Percentiles rank a stretch among this genome's conserved stretches.
Evolutionary conservation across 1,140 invertebrate species (phyloP).

Genomic region (Hermatobates lingyangjiaoensis): DNA sequence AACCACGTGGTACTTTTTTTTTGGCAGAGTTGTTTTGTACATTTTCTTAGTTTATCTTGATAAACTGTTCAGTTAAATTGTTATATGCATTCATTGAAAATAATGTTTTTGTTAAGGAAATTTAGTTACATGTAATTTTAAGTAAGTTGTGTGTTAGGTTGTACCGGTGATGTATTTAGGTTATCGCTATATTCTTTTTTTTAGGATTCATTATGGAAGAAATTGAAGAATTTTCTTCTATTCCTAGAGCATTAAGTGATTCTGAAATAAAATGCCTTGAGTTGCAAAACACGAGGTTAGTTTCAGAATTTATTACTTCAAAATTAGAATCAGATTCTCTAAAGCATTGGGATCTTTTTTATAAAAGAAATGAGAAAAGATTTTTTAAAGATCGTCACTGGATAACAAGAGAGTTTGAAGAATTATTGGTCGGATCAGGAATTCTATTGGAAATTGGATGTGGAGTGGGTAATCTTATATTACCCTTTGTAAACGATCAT

Average conservation of each 20-base stretch:
- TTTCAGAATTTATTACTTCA: constrained; percentile 55
- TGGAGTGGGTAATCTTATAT: constrained; percentile 93
- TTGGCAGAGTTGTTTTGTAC: no score
- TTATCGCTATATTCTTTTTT: no score
- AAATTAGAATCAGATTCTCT: constrained; percentile 72
- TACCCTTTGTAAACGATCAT: constrained; percentile 71
- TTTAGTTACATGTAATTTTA: no score
- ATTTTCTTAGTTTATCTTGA: no score
- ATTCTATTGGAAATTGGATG: constrained; percentile 78
- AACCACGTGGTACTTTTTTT: no score
- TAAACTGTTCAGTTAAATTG: no score
- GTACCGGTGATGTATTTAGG: no score
- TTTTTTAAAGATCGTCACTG: constrained; percentile 97
- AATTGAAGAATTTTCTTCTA: no score
- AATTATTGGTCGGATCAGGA: constrained; percentile 38
- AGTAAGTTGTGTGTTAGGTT: no score
- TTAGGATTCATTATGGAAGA: no score
- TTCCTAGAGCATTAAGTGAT: constrained; percentile 30
- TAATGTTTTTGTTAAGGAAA: no score
- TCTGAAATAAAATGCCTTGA: constrained; percentile 38
- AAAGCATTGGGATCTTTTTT: constrained; percentile 95
- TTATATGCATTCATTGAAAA: no score
- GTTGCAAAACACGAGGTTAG: constrained; percentile 46
- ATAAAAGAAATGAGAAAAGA: constrained; percentile 73
- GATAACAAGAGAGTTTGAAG: constrained; percentile 85